These are phyloP conservation scores for Paramisgurnus dabryanus DNA, from an alignment of 2,113 vertebrate genomes.

Conservation along the genomic window DNA sequence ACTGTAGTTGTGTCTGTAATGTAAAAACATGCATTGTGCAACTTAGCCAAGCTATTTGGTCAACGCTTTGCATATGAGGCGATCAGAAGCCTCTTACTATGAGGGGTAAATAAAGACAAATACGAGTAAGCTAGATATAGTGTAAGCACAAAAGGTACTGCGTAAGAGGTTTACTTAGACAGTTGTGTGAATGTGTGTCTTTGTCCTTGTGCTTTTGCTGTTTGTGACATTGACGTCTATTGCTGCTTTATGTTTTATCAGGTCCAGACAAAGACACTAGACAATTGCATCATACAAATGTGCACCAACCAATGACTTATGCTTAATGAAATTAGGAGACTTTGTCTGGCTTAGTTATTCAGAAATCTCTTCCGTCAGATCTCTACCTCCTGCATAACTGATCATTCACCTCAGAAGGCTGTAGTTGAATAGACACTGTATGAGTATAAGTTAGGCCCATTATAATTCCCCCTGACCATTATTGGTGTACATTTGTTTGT, in stretches of 20 bases:
- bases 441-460: constrained; percentile 2
- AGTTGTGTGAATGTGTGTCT: constrained; percentile 1
- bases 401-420: constrained; percentile 8
- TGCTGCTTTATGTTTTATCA: constrained; percentile 35
- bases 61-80: constrained; percentile 62
- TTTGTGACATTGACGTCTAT: constrained; percentile 9
- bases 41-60: constrained; percentile 55
- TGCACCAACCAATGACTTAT: constrained; percentile 5
- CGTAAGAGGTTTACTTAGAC: constrained; percentile 13
- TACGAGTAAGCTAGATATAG: constrained; percentile 6
- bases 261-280: constrained; percentile 18
- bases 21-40: constrained; percentile 63
- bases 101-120: background rate
- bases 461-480: background rate
- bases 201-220: background rate
- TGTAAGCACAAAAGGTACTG: constrained; percentile 63
- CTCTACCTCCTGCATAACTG: constrained; percentile 52
- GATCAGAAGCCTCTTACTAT: constrained; percentile 42
- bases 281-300: constrained; percentile 1
- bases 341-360: background rate
- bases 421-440: background rate
- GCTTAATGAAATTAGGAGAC: constrained; percentile 16
- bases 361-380: constrained; percentile 20
- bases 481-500: background rate
- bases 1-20: constrained; percentile 40